A percentile compares a stretch with the other conserved stretches of the same genome.
Evolutionary conservation across 2,113 vertebrate genomes (phyloP).

Genomic region (Columba janthina): DNA sequence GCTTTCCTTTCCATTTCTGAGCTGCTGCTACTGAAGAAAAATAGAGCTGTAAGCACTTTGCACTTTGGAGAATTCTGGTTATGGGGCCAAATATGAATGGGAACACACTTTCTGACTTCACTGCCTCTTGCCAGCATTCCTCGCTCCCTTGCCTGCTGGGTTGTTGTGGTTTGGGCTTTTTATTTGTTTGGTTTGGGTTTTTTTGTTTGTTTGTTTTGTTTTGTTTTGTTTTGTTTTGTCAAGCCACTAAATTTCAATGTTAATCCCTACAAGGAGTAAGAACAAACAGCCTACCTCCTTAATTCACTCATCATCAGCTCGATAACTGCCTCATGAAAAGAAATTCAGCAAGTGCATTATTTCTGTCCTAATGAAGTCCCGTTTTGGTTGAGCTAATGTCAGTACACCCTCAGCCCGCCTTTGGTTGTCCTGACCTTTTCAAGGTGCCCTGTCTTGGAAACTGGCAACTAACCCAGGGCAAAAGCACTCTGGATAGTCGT

Average conservation of each 20-base stretch:
- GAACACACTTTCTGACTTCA: background rate
- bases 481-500: background rate
- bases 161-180: background rate
- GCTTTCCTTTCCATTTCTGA: background rate
- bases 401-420: background rate
- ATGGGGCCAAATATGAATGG: fast-evolving
- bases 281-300: background rate
- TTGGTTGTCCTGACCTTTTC: constrained; percentile 14
- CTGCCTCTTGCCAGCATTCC: background rate
- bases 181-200: too few species aligned
- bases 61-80: background rate
- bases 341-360: background rate
- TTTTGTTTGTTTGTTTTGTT: too few species aligned
- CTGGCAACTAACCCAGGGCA: constrained; percentile 4
- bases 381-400: background rate
- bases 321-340: background rate
- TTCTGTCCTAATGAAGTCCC: background rate
- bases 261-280: background rate
- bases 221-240: background rate
- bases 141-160: background rate
- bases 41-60: background rate
- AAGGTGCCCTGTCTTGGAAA: background rate
- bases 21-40: background rate
- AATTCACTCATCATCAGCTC: background rate
- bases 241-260: background rate